Evolutionary conservation across 2,113 vertebrate species (phyloP).

Genomic region (Osmerus mordax): DNA sequence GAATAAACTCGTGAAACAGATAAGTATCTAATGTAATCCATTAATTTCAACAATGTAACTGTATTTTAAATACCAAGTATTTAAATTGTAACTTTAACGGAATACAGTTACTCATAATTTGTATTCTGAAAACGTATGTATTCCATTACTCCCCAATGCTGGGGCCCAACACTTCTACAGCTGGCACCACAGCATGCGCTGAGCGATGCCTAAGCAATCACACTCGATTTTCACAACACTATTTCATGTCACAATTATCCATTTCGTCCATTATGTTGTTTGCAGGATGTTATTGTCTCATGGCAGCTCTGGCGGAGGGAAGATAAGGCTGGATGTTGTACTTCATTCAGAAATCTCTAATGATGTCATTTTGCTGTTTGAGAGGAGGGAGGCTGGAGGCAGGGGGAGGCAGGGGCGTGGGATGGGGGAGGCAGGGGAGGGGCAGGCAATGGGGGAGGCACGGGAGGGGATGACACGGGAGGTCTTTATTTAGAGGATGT

Average conservation of each 20-base stretch:
- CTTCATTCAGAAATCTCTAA: conserved; percentile 64
- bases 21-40: no score
- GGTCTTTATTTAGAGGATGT: conserved; percentile 51
- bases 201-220: conserved; percentile 36
- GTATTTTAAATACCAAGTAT: no score
- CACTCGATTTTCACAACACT: conserved; percentile 33
- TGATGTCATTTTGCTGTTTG: conserved; percentile 59
- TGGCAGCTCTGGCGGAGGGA: conserved; percentile 23
- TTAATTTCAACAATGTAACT: no score
- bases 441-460: conserved; percentile 17
- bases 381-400: conserved; percentile 32
- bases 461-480: neutral
- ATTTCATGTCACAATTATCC: conserved; percentile 46
- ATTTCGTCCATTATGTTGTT: conserved; percentile 39
- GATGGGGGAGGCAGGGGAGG: no score
- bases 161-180: conserved; percentile 27
- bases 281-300: conserved; percentile 63
- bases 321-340: conserved; percentile 45
- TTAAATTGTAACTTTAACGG: no score
- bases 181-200: conserved; percentile 49
- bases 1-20: no score
- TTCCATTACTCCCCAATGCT: no score
- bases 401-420: neutral
- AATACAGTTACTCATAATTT: no score
- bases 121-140: no score